Evolutionary conservation across 2,797 vertebrate species (phyloP).

Genomic region (Masticophis lateralis): DNA sequence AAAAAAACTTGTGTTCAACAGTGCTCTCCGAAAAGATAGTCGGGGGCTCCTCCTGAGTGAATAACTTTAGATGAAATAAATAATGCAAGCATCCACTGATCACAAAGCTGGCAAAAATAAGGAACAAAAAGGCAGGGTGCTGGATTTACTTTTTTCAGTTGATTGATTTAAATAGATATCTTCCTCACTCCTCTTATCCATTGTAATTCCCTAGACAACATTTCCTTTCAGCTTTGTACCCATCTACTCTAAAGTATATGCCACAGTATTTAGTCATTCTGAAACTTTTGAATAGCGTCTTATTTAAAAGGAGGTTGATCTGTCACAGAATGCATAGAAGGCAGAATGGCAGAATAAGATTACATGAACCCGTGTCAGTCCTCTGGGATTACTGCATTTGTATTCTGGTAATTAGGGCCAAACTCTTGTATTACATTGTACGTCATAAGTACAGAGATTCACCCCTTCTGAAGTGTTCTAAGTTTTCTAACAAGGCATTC

Average conservation of each 20-base stretch:
- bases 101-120: not conserved
- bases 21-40: not conserved
- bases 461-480: not conserved
- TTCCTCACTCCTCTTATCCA: not conserved
- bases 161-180: fast-evolving
- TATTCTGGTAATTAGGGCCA: not conserved
- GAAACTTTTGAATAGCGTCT: not conserved
- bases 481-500: not conserved
- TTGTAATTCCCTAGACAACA: fast-evolving
- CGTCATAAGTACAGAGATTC: not conserved
- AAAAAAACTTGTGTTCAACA: not conserved
- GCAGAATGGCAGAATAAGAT: not conserved
- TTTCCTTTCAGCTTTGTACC: not conserved
- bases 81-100: not conserved
- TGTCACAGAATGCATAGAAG: not conserved
- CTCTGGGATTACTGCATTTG: not conserved
- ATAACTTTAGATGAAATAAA: conserved; percentile 1
- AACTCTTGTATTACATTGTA: not conserved
- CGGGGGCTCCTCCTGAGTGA: not conserved
- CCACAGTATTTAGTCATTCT: fast-evolving
- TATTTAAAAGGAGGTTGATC: not conserved
- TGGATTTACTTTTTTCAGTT: not conserved
- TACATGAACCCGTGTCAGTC: not conserved
- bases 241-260: not conserved
- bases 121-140: not conserved